Percentiles rank a stretch among this genome's conserved stretches.
Conservation (phyloP, 2,113 vertebrate genomes). For the Panthera tigris region DNA sequence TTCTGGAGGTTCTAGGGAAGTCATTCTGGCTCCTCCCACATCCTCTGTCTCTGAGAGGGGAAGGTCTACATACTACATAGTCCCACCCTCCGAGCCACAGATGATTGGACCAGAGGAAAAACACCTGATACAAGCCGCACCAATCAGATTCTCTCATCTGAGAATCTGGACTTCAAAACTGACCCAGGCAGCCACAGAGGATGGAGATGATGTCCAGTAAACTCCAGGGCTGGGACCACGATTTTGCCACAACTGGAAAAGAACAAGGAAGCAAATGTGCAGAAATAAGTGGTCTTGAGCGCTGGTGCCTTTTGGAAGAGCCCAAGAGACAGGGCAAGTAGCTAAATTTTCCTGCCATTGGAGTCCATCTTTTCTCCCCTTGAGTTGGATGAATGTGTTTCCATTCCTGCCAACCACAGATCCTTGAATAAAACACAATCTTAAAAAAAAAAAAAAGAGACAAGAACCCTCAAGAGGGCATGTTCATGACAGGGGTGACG, state of each 20-base stretch:
- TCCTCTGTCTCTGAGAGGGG: background rate
- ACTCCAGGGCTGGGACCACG: background rate
- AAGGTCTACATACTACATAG: too few relatives aligned
- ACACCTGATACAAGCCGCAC: background rate
- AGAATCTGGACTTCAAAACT: background rate
- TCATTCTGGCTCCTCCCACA: background rate
- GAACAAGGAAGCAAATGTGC: background rate
- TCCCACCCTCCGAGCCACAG: background rate
- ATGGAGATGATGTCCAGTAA: background rate
- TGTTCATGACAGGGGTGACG: background rate
- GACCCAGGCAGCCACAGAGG: background rate
- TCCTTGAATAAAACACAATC: background rate
- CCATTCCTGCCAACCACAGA: background rate
- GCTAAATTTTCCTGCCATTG: background rate
- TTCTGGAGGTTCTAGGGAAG: background rate
- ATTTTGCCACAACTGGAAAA: background rate
- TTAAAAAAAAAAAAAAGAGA: background rate
- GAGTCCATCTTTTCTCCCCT: background rate
- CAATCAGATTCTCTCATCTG: background rate
- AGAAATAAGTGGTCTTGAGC: background rate
- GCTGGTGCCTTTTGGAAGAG: background rate
- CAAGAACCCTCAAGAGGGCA: background rate
- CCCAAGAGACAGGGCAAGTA: background rate
- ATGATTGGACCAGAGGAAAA: background rate
- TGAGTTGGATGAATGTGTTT: background rate